Base-by-base conservation (phyloP, 2,797 vertebrate species). In the Geotrypetes seraphini region DNA sequence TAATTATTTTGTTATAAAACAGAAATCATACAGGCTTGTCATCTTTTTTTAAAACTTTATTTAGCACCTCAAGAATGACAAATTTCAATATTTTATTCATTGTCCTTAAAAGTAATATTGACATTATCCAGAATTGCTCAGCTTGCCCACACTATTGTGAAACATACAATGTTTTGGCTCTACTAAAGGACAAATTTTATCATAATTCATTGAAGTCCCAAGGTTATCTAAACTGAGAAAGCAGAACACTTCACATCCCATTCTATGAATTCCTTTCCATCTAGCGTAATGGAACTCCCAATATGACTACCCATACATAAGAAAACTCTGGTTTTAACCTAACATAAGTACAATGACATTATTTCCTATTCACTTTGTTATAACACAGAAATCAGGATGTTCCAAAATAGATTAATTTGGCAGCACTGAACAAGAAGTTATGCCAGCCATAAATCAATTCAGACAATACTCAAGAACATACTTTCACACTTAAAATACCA, bases 131-230 rank as follows among this genome's bases (percentile, higher is more conserved):
- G n/a, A n/a, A n/a, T n/a, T n/a, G n/a, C n/a, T n/a, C n/a, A n/a
- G n/a, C n/a, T n/a, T n/a, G n/a, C n/a, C n/a, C n/a, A n/a, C n/a
- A n/a, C n/a, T n/a, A n/a, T 71, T 43, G 36, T 6, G 37, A 69
- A 58, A 53, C 69, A 60, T 65, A 39, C 58, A n/a, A 59, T 50
- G 61, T 58, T 75, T 60, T 68, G 63, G 66, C 58, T 66, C 53
- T 42, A n/a, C n/a, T n/a, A 31, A 39, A 6, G 39, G 55, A 62
- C 50, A 56, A 48, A 66, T 76, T 66, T 71, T 57, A 67, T 44
- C 29, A 53, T 63, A 48, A 55, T 64, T 63, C 63, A 58, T n/a
- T 52, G 60, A 59, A 67, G 79, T 75, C 62, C 64, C 41, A 64
- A 53, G 66, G 63, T 63, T 69, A 62, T 49, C 33, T 45, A 49